Conservation (phyloP, 2,797 vertebrate genomes). For the Amazonetta brasiliensis region DNA sequence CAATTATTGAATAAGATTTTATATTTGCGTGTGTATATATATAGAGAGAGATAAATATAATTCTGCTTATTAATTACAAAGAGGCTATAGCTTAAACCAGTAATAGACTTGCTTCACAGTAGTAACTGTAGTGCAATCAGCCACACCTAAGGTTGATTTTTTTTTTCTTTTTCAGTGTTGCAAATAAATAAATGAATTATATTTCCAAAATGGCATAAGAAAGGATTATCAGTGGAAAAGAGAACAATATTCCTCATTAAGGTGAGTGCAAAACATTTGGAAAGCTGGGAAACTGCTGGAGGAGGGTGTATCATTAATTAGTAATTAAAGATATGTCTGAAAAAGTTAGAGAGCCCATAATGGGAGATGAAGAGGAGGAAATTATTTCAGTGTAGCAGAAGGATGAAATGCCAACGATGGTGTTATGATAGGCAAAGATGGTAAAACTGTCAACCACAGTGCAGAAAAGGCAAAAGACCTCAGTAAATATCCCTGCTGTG, state of each 20-base stretch:
- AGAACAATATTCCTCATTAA: neutral
- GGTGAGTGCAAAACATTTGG: neutral
- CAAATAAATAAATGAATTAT: neutral
- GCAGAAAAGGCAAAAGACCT: neutral
- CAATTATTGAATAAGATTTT: neutral
- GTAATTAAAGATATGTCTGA: fast-evolving
- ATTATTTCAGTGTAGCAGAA: neutral
- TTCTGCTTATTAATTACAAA: neutral
- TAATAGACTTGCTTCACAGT: neutral
- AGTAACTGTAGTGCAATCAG: neutral
- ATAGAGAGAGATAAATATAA: neutral
- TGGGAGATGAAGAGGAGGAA: neutral
- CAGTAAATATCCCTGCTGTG: neutral
- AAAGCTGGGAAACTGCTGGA: neutral
- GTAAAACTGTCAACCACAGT: neutral
- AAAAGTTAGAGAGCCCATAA: neutral
- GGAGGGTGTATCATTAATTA: neutral
- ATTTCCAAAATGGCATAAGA: neutral
- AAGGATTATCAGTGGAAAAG: neutral
- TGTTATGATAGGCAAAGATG: neutral
- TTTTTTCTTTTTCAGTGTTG: neutral
- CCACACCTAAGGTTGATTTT: neutral
- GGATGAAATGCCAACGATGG: neutral
- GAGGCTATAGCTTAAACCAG: neutral
- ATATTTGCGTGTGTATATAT: neutral